Conservation (phyloP, 2,113 vertebrate species). For the Propithecus coquereli region DNA sequence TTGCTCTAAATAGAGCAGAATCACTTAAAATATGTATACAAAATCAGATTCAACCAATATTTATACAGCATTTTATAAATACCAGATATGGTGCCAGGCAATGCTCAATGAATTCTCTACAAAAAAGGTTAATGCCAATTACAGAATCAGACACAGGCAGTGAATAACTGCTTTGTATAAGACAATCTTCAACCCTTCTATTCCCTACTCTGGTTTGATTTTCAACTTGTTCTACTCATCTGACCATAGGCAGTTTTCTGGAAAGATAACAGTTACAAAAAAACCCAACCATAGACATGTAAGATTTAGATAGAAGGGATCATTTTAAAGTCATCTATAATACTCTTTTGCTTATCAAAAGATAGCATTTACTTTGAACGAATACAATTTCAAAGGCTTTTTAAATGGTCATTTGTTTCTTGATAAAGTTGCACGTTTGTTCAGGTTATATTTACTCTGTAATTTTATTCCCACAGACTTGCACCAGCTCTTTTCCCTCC, state of each 20-base stretch:
- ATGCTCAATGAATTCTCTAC: neutral
- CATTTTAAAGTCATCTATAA: slow-evolving; percentile 14
- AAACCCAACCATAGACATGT: neutral
- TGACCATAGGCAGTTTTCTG: neutral
- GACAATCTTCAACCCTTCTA: neutral
- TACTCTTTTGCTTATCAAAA: slow-evolving; percentile 6
- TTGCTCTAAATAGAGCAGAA: slow-evolving; percentile 14
- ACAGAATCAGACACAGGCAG: neutral
- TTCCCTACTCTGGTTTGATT: neutral
- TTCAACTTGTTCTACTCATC: slow-evolving; percentile 8
- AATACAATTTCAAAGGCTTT: slow-evolving; percentile 38
- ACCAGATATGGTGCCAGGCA: neutral
- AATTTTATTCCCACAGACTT: neutral
- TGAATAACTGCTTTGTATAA: neutral
- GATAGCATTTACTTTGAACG: slow-evolving; percentile 5
- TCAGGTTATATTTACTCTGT: neutral
- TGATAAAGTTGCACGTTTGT: slow-evolving; percentile 12
- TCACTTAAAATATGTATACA: slow-evolving; percentile 15
- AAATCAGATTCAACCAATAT: slow-evolving; percentile 6
- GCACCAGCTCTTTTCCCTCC: neutral
- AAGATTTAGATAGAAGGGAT: neutral
- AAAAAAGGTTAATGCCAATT: neutral
- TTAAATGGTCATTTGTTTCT: slow-evolving; percentile 39
- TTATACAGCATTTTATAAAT: neutral
- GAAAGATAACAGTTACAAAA: neutral